Percentiles rank a stretch among this genome's conserved stretches.
These are phyloP conservation scores for Cottoperca gobio DNA, from an alignment of 2,797 vertebrate species.

Conservation along the genomic window DNA sequence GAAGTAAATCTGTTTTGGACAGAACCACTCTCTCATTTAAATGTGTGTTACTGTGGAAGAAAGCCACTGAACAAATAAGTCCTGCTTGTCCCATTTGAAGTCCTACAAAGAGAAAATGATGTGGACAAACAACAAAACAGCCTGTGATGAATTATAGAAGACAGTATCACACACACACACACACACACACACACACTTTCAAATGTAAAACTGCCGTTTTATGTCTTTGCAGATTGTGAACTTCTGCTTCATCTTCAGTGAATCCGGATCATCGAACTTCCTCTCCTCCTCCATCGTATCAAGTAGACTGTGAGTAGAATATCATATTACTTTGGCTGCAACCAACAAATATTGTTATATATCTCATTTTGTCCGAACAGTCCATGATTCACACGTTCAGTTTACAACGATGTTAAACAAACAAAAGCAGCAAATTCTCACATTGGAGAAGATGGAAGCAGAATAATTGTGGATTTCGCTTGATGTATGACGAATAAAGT, in stretches of 20 bases:
- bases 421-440: no score
- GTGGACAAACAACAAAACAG: neutral
- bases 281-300: slow-evolving; percentile 4
- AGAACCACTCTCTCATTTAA: neutral
- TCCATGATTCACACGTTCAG: no score
- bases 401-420: no score
- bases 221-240: slow-evolving; percentile 27
- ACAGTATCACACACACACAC: no score
- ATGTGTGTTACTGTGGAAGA: neutral
- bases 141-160: neutral
- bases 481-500: no score
- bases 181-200: neutral
- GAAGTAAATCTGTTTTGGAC: slow-evolving; percentile 15
- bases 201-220: neutral
- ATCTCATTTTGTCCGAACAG: no score
- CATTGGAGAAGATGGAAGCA: no score
- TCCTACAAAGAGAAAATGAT: no score
- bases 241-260: slow-evolving; percentile 15
- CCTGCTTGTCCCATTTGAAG: no score
- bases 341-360: neutral
- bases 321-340: no score
- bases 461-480: no score
- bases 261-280: slow-evolving; percentile 11
- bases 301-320: slow-evolving; percentile 39
- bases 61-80: no score